phyloP scores from a whole-genome alignment of 2,113 vertebrate species.

The Saiga tatarica region DNA sequence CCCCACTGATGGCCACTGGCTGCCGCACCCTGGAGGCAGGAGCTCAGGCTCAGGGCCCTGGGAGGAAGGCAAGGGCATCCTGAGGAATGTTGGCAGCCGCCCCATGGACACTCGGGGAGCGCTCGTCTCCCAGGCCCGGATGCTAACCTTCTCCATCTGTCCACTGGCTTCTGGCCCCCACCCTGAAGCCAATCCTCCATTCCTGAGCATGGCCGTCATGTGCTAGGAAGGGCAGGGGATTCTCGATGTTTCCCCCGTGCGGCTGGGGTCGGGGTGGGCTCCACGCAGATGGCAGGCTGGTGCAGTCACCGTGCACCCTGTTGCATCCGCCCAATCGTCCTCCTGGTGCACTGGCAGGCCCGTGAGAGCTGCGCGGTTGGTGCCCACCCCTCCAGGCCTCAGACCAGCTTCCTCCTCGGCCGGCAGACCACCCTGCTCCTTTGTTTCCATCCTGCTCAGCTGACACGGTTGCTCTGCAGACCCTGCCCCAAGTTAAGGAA shows the following conservation, averaged over 20 bases:
- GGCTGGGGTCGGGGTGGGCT: neutral
- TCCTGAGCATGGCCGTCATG: neutral
- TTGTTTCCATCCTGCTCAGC: neutral
- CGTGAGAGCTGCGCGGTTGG: fast-evolving
- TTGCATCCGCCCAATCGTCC: fast-evolving
- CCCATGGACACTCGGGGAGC: fast-evolving
- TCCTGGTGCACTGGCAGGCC: neutral
- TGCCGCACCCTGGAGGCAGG: neutral
- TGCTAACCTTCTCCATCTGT: neutral
- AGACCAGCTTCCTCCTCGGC: neutral
- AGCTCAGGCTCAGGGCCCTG: neutral
- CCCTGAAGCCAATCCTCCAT: neutral
- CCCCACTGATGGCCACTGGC: neutral
- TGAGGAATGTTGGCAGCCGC: neutral
- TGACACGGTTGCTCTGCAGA: neutral
- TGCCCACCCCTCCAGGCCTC: fast-evolving
- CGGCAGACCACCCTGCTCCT: neutral
- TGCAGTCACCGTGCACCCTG: fast-evolving
- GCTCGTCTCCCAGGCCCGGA: neutral
- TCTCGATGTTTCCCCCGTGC: neutral
- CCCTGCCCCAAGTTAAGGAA: neutral
- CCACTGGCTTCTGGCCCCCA: neutral
- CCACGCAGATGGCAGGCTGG: neutral
- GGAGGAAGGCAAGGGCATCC: neutral
- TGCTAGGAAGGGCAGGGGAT: neutral